These are phyloP conservation scores for Papilio glaucus DNA, from an alignment of 1,140 invertebrate genomes.

Conservation along the genomic window DNA sequence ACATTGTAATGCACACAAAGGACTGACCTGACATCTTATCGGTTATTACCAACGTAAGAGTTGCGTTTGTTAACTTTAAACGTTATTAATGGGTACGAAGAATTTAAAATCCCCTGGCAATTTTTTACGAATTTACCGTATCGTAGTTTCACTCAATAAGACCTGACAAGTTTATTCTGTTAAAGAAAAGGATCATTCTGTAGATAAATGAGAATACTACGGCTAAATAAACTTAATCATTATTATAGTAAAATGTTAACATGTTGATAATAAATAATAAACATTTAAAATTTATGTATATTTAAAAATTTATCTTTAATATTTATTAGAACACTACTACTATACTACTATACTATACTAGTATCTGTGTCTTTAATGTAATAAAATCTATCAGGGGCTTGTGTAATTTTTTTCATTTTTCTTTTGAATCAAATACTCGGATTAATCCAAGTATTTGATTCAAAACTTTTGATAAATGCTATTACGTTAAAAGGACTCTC, in stretches of 20 bases:
- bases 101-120: conserved; percentile 36
- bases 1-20: conserved; percentile 73
- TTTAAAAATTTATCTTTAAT: too few relatives aligned
- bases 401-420: background rate
- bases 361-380: background rate
- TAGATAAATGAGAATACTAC: background rate
- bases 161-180: conserved; percentile 44
- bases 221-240: background rate
- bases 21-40: conserved; percentile 74
- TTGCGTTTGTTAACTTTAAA: conserved; percentile 37
- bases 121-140: conserved; percentile 2
- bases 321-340: too few relatives aligned
- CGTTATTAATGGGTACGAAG: conserved; percentile 40
- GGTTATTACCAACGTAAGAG: conserved; percentile 46
- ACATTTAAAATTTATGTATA: background rate
- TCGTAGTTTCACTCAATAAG: conserved; percentile 35
- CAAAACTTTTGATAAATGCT: too few relatives aligned
- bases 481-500: too few relatives aligned
- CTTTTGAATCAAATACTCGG: background rate
- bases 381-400: background rate
- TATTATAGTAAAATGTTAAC: background rate
- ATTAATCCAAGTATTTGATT: too few relatives aligned
- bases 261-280: background rate
- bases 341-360: too few relatives aligned
- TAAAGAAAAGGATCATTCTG: conserved; percentile 37